These are phyloP conservation scores for Dynastes grantii DNA, from an alignment of 2,888 invertebrate species.

Conservation along the genomic window DNA sequence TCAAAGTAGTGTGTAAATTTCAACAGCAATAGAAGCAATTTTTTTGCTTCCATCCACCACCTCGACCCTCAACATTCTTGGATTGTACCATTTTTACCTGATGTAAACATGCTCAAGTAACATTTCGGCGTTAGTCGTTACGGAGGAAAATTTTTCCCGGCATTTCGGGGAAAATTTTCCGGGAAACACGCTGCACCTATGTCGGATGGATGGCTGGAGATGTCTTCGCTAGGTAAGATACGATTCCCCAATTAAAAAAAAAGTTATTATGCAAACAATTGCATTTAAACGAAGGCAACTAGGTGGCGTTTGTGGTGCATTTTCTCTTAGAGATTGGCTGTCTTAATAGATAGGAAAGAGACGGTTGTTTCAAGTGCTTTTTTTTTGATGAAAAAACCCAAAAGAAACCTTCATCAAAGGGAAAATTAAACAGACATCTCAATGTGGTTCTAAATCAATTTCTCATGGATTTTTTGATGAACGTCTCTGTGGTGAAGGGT, in stretches of 20 bases:
- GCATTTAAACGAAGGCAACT: constrained; percentile 2
- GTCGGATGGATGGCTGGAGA: constrained; percentile 66
- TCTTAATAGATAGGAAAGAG: constrained; percentile 1
- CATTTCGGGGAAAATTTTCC: constrained; percentile 41
- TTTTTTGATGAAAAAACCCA: neutral
- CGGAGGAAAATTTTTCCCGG: constrained; percentile 46
- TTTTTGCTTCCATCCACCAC: neutral
- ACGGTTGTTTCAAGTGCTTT: too few relatives aligned
- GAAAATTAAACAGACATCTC: constrained; percentile 43
- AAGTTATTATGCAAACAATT: constrained; percentile 46
- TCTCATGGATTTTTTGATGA: constrained; percentile 37
- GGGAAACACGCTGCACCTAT: constrained; percentile 34
- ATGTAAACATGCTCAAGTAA: constrained; percentile 36
- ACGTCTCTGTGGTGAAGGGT: constrained; percentile 38
- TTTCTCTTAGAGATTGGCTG: constrained; percentile 26
- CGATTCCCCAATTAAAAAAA: constrained; percentile 5
- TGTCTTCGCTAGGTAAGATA: constrained; percentile 69
- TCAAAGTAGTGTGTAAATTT: constrained; percentile 19
- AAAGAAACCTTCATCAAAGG: constrained; percentile 38
- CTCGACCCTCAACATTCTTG: neutral
- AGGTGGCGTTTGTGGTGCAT: constrained; percentile 42
- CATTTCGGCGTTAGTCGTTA: constrained; percentile 28
- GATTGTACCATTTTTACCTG: constrained; percentile 14
- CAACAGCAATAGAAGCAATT: neutral
- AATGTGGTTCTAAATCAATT: constrained; percentile 10